Conservation (phyloP, 2,888 invertebrate genomes). For the Melanostoma scalare region DNA sequence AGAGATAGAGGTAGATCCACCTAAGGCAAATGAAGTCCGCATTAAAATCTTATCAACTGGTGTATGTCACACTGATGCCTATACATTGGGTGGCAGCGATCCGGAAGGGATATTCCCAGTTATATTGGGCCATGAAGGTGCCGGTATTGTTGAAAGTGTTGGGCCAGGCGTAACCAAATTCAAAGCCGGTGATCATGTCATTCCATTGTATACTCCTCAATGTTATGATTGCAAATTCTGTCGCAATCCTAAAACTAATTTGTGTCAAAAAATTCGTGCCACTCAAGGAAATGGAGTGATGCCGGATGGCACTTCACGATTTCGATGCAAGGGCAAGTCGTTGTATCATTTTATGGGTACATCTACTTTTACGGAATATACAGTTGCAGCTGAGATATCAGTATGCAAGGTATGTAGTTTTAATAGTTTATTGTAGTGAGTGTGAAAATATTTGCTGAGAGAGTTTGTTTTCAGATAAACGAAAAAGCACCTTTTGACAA, state of each 20-base stretch:
- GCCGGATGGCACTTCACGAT: slow-evolving; percentile 95
- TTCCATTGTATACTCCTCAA: slow-evolving; percentile 98
- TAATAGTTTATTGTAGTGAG: slow-evolving; percentile 40
- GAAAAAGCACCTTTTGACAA: slow-evolving; percentile 92
- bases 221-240: slow-evolving; percentile 99
- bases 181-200: slow-evolving; percentile 96
- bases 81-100: slow-evolving; percentile 93
- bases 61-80: slow-evolving; percentile 96
- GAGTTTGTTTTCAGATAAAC: slow-evolving; percentile 83
- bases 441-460: slow-evolving; percentile 1
- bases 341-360: slow-evolving; percentile 98
- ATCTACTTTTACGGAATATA: slow-evolving; percentile 96
- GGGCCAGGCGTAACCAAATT: slow-evolving; percentile 95
- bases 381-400: slow-evolving; percentile 96
- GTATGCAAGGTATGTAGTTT: slow-evolving; percentile 91
- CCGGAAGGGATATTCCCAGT: slow-evolving; percentile 96
- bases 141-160: slow-evolving; percentile 97
- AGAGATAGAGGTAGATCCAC: slow-evolving; percentile 96
- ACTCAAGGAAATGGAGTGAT: slow-evolving; percentile 94
- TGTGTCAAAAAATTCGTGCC: slow-evolving; percentile 95
- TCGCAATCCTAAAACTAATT: slow-evolving; percentile 96
- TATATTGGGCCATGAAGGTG: slow-evolving; percentile 97
- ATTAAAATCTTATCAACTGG: slow-evolving; percentile 90
- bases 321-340: slow-evolving; percentile 86
- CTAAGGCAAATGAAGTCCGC: slow-evolving; percentile 95